Conservation (phyloP, 2,113 vertebrate genomes). For the Pipra filicauda region DNA sequence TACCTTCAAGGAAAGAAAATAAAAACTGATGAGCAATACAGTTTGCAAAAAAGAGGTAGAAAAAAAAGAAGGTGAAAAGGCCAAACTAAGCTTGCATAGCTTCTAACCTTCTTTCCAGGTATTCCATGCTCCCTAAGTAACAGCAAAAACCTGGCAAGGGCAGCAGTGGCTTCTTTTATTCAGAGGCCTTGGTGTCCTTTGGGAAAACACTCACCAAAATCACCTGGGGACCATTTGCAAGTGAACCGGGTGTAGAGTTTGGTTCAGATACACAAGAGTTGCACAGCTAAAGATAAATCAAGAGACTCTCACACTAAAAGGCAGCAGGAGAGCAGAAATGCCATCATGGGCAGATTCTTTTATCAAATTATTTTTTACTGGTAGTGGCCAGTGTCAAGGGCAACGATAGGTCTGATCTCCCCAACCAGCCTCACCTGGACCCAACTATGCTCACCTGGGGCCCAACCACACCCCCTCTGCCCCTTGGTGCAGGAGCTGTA, state of each 20-base stretch:
- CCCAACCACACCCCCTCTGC: not conserved
- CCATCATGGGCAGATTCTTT: not conserved
- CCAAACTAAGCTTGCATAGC: not conserved
- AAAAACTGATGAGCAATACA: rapidly evolving
- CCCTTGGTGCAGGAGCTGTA: not conserved
- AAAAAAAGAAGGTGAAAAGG: not conserved
- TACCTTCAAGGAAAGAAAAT: not conserved
- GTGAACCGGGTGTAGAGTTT: not conserved
- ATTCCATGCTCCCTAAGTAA: not conserved
- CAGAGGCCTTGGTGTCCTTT: not conserved
- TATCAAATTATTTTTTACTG: not conserved
- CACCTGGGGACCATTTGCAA: not conserved
- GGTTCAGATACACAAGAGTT: not conserved
- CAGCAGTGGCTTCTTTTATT: not conserved
- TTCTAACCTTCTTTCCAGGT: not conserved
- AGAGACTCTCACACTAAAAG: not conserved
- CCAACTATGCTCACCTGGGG: not conserved
- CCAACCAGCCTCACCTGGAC: not conserved
- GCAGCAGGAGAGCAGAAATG: not conserved
- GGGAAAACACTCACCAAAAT: not conserved
- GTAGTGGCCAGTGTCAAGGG: not conserved
- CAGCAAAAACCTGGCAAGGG: not conserved
- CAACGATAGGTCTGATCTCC: not conserved
- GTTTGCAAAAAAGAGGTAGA: not conserved
- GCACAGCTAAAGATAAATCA: not conserved